Evolutionary conservation across 2,113 vertebrate species (phyloP).

Genomic region (Suncus etruscus): DNA sequence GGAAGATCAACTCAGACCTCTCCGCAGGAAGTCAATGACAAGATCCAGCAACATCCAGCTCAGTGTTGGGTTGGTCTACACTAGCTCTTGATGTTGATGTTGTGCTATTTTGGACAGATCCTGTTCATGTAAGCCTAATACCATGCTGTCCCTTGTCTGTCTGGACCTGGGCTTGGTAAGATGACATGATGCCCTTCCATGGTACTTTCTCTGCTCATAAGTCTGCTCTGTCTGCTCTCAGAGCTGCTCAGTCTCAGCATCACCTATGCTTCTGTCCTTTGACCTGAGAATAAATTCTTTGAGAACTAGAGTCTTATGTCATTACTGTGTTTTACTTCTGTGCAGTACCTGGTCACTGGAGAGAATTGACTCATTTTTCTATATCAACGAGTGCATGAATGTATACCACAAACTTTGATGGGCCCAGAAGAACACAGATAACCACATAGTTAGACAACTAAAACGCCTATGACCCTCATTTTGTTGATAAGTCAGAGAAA

Average conservation of each 20-base stretch:
- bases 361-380: fast-evolving
- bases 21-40: fast-evolving
- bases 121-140: not conserved
- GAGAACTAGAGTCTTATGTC: not conserved
- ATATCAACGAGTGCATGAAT: not conserved
- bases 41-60: not conserved
- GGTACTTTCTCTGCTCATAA: fast-evolving
- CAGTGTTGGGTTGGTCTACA: fast-evolving
- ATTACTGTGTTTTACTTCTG: too few relatives aligned
- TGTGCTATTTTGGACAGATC: not conserved
- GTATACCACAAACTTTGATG: not conserved
- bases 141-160: not conserved
- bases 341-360: not conserved
- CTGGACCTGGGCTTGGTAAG: fast-evolving
- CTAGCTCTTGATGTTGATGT: not conserved
- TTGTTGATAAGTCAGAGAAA: not conserved
- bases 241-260: fast-evolving
- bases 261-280: not conserved
- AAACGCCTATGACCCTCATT: not conserved
- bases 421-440: not conserved
- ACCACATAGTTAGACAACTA: fast-evolving
- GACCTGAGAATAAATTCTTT: fast-evolving
- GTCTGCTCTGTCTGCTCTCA: fast-evolving
- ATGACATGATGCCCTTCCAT: not conserved
- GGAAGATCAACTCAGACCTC: not conserved